Evolutionary conservation across 2,888 invertebrate species (phyloP).

Genomic region (Pinctada fucata): DNA sequence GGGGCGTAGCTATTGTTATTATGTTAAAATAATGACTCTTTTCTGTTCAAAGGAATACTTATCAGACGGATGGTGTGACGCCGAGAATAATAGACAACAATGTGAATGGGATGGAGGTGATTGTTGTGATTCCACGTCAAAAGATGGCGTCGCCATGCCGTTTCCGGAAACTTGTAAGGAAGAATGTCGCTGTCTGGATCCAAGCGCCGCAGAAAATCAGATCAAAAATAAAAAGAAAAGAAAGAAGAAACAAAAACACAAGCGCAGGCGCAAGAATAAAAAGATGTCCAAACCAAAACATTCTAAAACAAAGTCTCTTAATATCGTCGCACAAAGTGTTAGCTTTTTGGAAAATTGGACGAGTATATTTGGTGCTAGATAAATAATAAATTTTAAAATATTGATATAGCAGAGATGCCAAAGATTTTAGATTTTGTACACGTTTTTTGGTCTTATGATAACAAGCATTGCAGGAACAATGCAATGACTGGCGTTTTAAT

Average conservation of each 20-base stretch:
- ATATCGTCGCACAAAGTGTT: neutral
- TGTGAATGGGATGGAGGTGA: conserved; percentile 73
- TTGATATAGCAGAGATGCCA: neutral
- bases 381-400: neutral
- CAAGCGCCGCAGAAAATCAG: conserved; percentile 62
- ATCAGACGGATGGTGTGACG: conserved; percentile 68
- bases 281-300: too few relatives aligned
- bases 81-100: conserved; percentile 61
- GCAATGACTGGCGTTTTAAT: too few relatives aligned
- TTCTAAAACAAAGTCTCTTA: too few relatives aligned
- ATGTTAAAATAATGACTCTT: too few relatives aligned
- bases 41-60: conserved; percentile 49
- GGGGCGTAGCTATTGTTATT: too few relatives aligned
- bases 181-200: conserved; percentile 65
- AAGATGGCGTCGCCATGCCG: conserved; percentile 52
- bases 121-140: conserved; percentile 67
- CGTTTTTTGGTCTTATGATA: too few relatives aligned
- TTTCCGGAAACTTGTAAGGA: conserved; percentile 52
- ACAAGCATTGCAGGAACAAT: too few relatives aligned
- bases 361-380: neutral
- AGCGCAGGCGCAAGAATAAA: neutral
- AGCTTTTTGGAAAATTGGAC: neutral
- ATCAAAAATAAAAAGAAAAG: conserved; percentile 7
- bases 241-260: neutral
- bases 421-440: neutral